phyloP scores from a whole-genome alignment of 2,797 vertebrate genomes.

The Danio kyathit region DNA sequence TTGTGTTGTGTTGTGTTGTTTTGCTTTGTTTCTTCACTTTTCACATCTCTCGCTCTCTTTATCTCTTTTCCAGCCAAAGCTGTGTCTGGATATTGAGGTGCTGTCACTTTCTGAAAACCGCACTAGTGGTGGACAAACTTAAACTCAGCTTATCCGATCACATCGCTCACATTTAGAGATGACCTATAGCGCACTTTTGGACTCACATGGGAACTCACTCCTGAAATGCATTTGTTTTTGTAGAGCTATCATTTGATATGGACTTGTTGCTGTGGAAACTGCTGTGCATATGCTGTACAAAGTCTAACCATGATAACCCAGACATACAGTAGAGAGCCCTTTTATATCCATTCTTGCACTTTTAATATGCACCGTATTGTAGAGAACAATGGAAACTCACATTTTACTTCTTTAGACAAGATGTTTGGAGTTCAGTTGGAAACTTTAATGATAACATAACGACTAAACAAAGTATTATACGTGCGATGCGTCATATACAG shows the following conservation, averaged over 20 bases:
- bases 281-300: conserved; percentile 68
- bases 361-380: conserved; percentile 85
- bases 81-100: conserved; percentile 86
- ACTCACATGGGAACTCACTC: conserved; percentile 54
- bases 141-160: conserved; percentile 56
- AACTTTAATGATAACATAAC: conserved; percentile 61
- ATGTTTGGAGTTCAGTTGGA: conserved; percentile 67
- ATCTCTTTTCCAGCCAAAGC: conserved; percentile 86
- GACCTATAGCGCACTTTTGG: conserved; percentile 60
- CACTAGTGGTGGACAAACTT: conserved; percentile 58
- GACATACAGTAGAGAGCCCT: conserved; percentile 71
- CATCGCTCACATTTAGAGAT: conserved; percentile 59
- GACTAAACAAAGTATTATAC: conserved; percentile 65
- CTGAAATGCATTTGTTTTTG: conserved; percentile 56
- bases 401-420: conserved; percentile 69
- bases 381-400: conserved; percentile 74
- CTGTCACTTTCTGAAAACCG: conserved; percentile 64
- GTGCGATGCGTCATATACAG: conserved; percentile 46
- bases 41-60: conserved; percentile 9
- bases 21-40: conserved; percentile 3
- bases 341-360: conserved; percentile 85
- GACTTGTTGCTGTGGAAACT: conserved; percentile 59
- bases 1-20: conserved; percentile 36
- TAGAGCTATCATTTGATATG: conserved; percentile 62
- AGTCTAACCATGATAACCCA: conserved; percentile 75